Base-by-base conservation (phyloP, 1,140 invertebrate species). In the Saccostrea glomerata region DNA sequence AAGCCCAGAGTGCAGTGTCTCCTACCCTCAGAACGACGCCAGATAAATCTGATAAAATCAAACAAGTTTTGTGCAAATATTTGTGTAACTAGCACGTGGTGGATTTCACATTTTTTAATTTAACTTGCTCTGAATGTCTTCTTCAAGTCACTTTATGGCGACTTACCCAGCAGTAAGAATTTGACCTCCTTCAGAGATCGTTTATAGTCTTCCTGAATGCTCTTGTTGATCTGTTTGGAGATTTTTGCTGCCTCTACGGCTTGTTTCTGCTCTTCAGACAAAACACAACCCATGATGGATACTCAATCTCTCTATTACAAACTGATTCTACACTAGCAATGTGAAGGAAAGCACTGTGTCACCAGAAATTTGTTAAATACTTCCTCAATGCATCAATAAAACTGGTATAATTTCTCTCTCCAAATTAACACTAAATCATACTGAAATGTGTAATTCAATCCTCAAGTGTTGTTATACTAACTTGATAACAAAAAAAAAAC, bases 121-220 rank as follows among this genome's bases (percentile, higher is more conserved):
- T 70, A n/a, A 70, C 13, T 9, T 70, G n/a, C 66, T 30, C 66
- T 4, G 23, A 70, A 25, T 36, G 70, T 73, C n/a, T 15, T 36
- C 58, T 60, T 60, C 58, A 73, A 25, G 30, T 73, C 23, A n/a
- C 9, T 17, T 36, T 36, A 73, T 13, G n/a, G 13, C 30, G 47
- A 85, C 84, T 85, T 56, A 85, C 84, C 84, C 25, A 85, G 30
- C 25, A 85, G 63, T 63, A 85, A 63, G 63, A 85, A 85, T 23
- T 85, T 85, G 20, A 85, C 84, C 20, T 85, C 84, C 58, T 56
- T 85, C 3, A 60, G 54, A 9, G 84, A 58, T 5, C 58, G 20
- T 85, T 85, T 36, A 25, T 85, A 60, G n/a, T 85, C 84, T 30
- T 85, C 54, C 84, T 85, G 47, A 60, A 85, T 60, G 1, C 25